These are phyloP conservation scores for Drosophila anceps DNA, from an alignment of 2,888 invertebrate species.

Conservation along the genomic window DNA sequence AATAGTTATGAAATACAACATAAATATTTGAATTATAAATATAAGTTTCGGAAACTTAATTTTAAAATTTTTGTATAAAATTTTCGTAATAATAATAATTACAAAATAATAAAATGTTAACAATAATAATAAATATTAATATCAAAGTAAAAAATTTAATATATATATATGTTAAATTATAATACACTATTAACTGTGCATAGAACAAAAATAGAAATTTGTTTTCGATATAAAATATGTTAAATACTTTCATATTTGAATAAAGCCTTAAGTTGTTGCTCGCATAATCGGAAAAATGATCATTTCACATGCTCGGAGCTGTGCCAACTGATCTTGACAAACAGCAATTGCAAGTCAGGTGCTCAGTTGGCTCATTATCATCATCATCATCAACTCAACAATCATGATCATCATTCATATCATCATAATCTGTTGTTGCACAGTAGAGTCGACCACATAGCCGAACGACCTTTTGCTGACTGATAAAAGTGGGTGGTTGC, in stretches of 20 bases:
- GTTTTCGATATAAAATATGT: neutral
- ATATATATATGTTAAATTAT: too few relatives aligned
- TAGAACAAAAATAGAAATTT: too few relatives aligned
- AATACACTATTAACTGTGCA: too few relatives aligned
- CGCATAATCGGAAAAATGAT: conserved; percentile 10
- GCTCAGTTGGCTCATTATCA: conserved; percentile 30
- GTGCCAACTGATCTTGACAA: conserved; percentile 45
- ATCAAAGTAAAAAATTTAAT: neutral
- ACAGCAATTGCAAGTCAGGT: conserved; percentile 61
- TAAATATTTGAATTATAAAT: neutral
- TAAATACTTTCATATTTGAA: neutral
- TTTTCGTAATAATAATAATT: too few relatives aligned
- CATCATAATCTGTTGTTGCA: conserved; percentile 11
- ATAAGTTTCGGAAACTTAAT: too few relatives aligned
- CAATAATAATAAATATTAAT: neutral
- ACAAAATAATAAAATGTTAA: neutral
- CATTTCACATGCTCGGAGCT: conserved; percentile 15
- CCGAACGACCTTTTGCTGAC: conserved; percentile 79
- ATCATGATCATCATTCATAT: conserved; percentile 25
- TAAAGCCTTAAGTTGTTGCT: neutral
- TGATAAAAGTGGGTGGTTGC: conserved; percentile 77
- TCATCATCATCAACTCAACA: conserved; percentile 8
- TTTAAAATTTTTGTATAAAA: neutral
- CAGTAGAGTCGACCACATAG: conserved; percentile 59
- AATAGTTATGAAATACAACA: neutral